These are phyloP conservation scores for Bradypodion ventrale DNA, from an alignment of 2,797 vertebrate genomes.

Conservation along the genomic window DNA sequence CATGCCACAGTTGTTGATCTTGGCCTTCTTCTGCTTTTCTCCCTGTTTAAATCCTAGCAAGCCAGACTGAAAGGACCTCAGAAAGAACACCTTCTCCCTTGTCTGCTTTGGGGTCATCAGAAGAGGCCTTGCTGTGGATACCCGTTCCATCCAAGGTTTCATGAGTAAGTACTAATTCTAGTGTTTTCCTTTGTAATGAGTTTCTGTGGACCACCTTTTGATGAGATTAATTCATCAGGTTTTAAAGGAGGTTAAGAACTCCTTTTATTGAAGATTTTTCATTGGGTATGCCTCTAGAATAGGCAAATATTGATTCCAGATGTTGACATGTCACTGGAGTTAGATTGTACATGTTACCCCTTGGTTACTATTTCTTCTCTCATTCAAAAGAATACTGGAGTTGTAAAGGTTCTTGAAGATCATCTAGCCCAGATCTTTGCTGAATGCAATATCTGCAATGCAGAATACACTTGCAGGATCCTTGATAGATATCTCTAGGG, in stretches of 20 bases:
- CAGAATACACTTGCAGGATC: neutral
- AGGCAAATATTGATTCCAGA: neutral
- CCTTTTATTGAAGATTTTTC: too few species aligned
- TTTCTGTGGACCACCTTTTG: neutral
- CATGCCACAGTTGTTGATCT: neutral
- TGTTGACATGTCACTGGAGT: neutral
- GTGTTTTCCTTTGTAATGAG: neutral
- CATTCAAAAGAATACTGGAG: neutral
- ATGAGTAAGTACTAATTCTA: neutral
- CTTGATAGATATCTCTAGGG: neutral
- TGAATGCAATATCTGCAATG: neutral
- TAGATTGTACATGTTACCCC: neutral
- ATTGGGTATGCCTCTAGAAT: neutral
- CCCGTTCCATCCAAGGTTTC: neutral
- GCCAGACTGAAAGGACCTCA: neutral
- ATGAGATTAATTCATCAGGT: neutral
- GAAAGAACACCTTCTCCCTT: neutral
- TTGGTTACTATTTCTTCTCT: neutral
- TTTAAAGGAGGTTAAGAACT: neutral
- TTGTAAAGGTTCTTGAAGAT: neutral
- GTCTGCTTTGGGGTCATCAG: conserved; percentile 3
- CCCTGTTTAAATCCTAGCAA: conserved; percentile 18
- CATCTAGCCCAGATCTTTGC: neutral
- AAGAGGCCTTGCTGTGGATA: neutral
- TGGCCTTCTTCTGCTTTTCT: neutral